These are phyloP conservation scores for Silvanus unidentatus DNA, from an alignment of 2,888 invertebrate species.

Conservation along the genomic window DNA sequence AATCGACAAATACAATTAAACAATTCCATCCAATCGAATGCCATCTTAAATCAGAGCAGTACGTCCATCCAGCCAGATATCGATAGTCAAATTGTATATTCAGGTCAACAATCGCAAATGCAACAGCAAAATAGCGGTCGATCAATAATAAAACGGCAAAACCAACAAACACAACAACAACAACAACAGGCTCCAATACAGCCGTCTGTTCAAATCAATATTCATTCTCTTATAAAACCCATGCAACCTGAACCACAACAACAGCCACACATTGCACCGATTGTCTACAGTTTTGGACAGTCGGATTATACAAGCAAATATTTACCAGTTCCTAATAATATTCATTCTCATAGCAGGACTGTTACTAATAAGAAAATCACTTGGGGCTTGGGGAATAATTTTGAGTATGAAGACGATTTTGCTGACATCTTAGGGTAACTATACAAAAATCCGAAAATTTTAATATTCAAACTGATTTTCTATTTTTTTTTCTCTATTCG, in stretches of 20 bases:
- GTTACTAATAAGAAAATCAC: slow-evolving; percentile 31
- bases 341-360: slow-evolving; percentile 20
- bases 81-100: slow-evolving; percentile 7
- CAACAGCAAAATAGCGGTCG: slow-evolving; percentile 22
- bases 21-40: slow-evolving; percentile 27
- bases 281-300: slow-evolving; percentile 42
- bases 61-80: slow-evolving; percentile 6
- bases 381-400: slow-evolving; percentile 35
- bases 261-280: slow-evolving; percentile 42
- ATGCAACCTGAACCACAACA: slow-evolving; percentile 36
- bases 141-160: slow-evolving; percentile 18
- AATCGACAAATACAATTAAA: slow-evolving; percentile 25
- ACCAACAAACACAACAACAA: slow-evolving; percentile 10
- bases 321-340: slow-evolving; percentile 35
- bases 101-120: slow-evolving; percentile 5
- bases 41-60: slow-evolving; percentile 21
- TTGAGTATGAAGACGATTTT: slow-evolving; percentile 56
- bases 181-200: slow-evolving; percentile 33
- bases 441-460: slow-evolving; percentile 16
- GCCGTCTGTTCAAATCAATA: slow-evolving; percentile 43
- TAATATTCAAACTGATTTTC: background rate
- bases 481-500: slow-evolving; percentile 6
- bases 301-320: slow-evolving; percentile 40
- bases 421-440: slow-evolving; percentile 68
- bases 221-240: slow-evolving; percentile 42